These are phyloP conservation scores for Sarcophaga peregrina DNA, from an alignment of 1,140 invertebrate species.

Conservation along the genomic window DNA sequence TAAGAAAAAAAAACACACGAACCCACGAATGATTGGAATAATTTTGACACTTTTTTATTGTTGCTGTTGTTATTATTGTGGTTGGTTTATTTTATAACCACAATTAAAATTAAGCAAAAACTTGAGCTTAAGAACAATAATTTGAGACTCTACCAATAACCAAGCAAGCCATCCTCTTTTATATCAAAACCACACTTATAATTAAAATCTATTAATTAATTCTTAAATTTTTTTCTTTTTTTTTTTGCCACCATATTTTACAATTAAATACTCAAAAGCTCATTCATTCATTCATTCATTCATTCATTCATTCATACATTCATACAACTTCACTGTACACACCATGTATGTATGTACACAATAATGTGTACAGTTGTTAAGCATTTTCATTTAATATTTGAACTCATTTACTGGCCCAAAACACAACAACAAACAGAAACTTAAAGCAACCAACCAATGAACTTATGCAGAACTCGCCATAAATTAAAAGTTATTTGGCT, in stretches of 20 bases:
- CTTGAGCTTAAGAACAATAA: not conserved
- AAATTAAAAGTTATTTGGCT: slow-evolving; percentile 37
- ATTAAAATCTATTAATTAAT: slow-evolving; percentile 18
- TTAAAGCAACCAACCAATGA: too few species aligned
- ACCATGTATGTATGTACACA: not conserved
- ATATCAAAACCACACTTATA: not conserved
- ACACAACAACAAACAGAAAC: too few species aligned
- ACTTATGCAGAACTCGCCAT: not conserved
- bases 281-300: not conserved
- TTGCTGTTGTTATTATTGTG: not conserved
- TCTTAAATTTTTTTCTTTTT: not conserved
- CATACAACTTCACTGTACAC: not conserved
- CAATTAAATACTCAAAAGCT: not conserved
- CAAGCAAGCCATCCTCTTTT: not conserved
- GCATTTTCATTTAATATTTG: not conserved
- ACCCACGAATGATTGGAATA: not conserved
- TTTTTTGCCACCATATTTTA: not conserved
- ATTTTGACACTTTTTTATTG: not conserved
- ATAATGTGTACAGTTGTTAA: not conserved
- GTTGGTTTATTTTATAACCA: too few species aligned
- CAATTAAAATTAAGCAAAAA: too few species aligned
- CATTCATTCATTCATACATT: not conserved
- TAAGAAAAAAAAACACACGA: too few species aligned
- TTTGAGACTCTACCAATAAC: not conserved
- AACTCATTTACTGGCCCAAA: not conserved